These are phyloP conservation scores for Smithornis capensis DNA, from an alignment of 2,113 vertebrate species.

Conservation along the genomic window DNA sequence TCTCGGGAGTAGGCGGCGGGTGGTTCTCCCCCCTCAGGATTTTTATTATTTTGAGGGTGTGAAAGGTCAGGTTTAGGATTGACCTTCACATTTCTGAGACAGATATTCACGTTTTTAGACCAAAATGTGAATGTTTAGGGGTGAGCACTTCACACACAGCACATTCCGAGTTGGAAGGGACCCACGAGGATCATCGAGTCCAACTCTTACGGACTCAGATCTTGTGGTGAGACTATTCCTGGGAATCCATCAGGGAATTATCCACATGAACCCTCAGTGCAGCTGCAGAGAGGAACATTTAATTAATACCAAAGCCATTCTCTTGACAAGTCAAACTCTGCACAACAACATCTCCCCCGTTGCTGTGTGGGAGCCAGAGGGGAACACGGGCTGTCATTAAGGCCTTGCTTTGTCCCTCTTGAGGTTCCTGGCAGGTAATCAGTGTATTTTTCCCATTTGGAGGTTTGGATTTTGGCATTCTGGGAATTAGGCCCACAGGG, in stretches of 20 bases:
- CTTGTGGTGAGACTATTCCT: not conserved
- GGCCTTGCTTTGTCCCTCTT: conserved; percentile 37
- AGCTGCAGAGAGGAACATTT: conserved; percentile 65
- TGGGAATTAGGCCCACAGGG: conserved; percentile 18
- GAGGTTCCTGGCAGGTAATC: conserved; percentile 65
- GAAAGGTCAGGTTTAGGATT: not conserved
- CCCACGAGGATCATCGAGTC: not conserved
- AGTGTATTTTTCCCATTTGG: conserved; percentile 32
- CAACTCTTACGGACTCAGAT: not conserved
- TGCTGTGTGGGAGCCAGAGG: conserved; percentile 72
- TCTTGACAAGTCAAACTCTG: conserved; percentile 69
- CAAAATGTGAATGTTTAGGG: not conserved
- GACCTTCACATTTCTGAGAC: rapidly evolving
- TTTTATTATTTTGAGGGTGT: not conserved
- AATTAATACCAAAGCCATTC: conserved; percentile 76
- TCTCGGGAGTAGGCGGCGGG: not conserved
- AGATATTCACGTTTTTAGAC: not conserved
- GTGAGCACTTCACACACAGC: not conserved
- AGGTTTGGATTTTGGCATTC: not conserved
- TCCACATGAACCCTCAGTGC: conserved; percentile 34
- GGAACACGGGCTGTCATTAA: conserved; percentile 24
- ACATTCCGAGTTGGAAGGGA: not conserved
- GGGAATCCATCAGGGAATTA: not conserved
- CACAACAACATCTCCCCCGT: conserved; percentile 58
- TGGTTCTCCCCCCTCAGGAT: not conserved